A percentile compares a stretch with the other conserved stretches of the same genome.
Evolutionary conservation across 2,113 vertebrate genomes (phyloP).

Genomic region (Psophia crepitans): DNA sequence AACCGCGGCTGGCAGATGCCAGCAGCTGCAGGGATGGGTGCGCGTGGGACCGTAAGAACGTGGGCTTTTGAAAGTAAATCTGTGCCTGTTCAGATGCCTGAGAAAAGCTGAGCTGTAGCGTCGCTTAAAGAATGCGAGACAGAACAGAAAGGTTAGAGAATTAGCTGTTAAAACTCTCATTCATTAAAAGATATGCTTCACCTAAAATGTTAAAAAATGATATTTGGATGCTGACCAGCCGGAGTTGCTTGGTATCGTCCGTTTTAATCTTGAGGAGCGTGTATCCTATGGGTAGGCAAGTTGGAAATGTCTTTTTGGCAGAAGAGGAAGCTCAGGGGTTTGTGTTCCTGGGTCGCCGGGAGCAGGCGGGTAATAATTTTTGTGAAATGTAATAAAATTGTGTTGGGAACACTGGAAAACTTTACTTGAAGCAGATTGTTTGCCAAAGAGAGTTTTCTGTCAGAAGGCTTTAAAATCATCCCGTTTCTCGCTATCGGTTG

Average conservation of each 20-base stretch:
- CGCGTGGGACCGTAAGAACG: not conserved
- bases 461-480: not conserved
- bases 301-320: not conserved
- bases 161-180: rapidly evolving
- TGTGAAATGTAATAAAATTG: not conserved
- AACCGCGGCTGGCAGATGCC: not conserved
- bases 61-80: not conserved
- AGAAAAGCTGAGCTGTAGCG: not conserved
- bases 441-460: not conserved
- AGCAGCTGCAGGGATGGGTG: not conserved
- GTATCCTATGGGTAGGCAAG: not conserved
- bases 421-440: not conserved
- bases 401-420: not conserved
- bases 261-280: not conserved
- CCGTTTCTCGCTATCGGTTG: rapidly evolving
- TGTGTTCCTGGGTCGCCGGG: rapidly evolving
- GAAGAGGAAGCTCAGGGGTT: not conserved
- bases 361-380: not conserved
- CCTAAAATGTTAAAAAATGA: not conserved
- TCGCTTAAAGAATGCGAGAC: rapidly evolving
- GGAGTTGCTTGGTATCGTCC: not conserved
- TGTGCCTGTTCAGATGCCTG: not conserved
- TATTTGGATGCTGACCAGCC: not conserved
- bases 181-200: not conserved
- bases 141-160: not conserved